phyloP scores from a whole-genome alignment of 1,140 invertebrate species.

The Drosophila kepulauana region DNA sequence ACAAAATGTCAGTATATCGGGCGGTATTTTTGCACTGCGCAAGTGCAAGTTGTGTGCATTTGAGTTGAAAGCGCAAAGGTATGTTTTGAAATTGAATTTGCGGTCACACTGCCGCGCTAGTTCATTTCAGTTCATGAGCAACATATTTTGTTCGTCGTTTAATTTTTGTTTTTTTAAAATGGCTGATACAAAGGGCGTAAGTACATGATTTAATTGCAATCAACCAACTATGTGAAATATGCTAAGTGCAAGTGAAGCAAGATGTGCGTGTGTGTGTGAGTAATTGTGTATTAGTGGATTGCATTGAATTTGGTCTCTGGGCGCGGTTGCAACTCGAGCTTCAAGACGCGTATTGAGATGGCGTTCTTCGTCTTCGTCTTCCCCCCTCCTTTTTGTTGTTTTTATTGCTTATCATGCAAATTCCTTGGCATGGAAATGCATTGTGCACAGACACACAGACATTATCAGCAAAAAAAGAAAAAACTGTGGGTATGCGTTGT shows the following conservation, averaged over 20 bases:
- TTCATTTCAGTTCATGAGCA: constrained; percentile 55
- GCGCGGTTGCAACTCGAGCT: constrained; percentile 38
- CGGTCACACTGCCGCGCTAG: constrained; percentile 46
- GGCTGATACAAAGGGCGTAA: constrained; percentile 83
- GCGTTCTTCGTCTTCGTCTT: constrained; percentile 34
- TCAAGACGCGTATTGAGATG: constrained; percentile 19
- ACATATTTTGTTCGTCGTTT: constrained; percentile 75
- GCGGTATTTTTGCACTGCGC: not conserved
- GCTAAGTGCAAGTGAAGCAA: not conserved
- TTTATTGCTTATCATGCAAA: constrained; percentile 52
- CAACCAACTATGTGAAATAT: not conserved
- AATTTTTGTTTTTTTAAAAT: constrained; percentile 81
- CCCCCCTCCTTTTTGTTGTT: not conserved
- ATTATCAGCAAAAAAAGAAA: not conserved
- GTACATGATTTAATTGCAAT: constrained; percentile 43
- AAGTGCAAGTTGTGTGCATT: not conserved
- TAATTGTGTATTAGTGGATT: not conserved
- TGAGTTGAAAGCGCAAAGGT: not conserved
- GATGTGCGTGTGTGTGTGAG: not conserved
- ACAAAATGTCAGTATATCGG: not conserved
- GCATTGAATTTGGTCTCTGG: constrained; percentile 4
- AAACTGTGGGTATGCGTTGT: constrained; percentile 2
- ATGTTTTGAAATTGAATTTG: not conserved
- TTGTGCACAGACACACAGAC: constrained; percentile 5
- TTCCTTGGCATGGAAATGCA: constrained; percentile 32